These are phyloP conservation scores for Pseudolaguvia tuberculata DNA, from an alignment of 2,113 vertebrate genomes.

Conservation along the genomic window DNA sequence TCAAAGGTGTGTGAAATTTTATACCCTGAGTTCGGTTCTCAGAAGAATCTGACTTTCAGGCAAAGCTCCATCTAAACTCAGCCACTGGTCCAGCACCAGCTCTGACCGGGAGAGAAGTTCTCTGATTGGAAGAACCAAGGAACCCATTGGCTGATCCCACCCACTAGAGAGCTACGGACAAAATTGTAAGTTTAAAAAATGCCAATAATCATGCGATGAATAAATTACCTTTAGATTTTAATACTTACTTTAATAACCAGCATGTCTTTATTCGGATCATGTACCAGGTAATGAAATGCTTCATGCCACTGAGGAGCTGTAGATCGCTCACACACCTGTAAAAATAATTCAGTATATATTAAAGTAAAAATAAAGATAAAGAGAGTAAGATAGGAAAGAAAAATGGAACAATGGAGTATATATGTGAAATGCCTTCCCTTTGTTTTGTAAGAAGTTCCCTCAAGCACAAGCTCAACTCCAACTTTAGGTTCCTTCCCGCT, in stretches of 20 bases:
- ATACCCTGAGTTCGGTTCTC: slow-evolving; percentile 79
- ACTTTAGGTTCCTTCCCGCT: slow-evolving; percentile 79
- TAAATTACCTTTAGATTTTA: background rate
- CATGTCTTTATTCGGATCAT: slow-evolving; percentile 71
- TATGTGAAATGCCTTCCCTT: slow-evolving; percentile 61
- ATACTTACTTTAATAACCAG: slow-evolving; percentile 76
- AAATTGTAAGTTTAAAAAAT: slow-evolving; percentile 7
- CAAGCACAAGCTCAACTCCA: slow-evolving; percentile 71
- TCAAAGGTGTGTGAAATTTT: background rate
- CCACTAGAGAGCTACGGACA: slow-evolving; percentile 64
- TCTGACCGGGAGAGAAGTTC: slow-evolving; percentile 73
- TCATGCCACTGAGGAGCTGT: slow-evolving; percentile 79
- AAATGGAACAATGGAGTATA: too few relatives aligned
- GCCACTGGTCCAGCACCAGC: slow-evolving; percentile 80
- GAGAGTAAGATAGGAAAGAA: too few relatives aligned
- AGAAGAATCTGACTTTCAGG: slow-evolving; percentile 77
- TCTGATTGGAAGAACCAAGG: slow-evolving; percentile 72
- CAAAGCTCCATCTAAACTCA: slow-evolving; percentile 69
- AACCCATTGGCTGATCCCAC: slow-evolving; percentile 71
- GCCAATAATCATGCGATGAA: background rate
- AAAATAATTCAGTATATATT: background rate
- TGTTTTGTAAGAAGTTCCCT: slow-evolving; percentile 70
- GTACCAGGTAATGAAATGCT: slow-evolving; percentile 77
- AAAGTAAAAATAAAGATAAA: too few relatives aligned
- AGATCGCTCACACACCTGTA: slow-evolving; percentile 72